Evolutionary conservation across 53 echinoderm and acorn worm species (phyloP).

Genomic region (Actinopyga echinites): DNA sequence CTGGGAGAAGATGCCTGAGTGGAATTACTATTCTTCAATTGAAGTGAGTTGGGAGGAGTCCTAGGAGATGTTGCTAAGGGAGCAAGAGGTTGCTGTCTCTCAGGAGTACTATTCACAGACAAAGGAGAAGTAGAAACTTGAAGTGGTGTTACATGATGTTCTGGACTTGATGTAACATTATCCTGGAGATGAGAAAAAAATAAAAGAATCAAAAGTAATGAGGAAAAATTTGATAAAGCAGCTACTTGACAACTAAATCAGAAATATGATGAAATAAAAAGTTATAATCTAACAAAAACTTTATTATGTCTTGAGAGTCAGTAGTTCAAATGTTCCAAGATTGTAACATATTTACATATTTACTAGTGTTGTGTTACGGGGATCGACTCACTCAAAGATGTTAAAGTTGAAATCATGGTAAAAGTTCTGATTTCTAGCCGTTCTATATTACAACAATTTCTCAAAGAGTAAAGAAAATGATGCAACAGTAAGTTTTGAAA

Average conservation of each 20-base stretch:
- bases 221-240: not conserved
- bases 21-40: not conserved
- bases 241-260: not conserved
- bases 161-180: not conserved
- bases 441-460: too few species aligned
- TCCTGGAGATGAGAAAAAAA: not conserved
- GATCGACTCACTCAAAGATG: too few species aligned
- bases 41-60: not conserved
- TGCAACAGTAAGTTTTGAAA: too few species aligned
- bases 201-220: not conserved
- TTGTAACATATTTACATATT: too few species aligned
- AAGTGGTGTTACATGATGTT: not conserved
- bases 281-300: too few species aligned
- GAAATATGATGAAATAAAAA: not conserved
- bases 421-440: too few species aligned
- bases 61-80: not conserved
- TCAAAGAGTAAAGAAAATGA: too few species aligned
- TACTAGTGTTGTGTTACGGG: too few species aligned
- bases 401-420: too few species aligned
- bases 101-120: conserved; percentile 5
- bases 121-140: conserved; percentile 12
- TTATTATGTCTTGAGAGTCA: too few species aligned
- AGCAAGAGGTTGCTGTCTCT: not conserved
- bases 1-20: not conserved
- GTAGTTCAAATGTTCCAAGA: too few species aligned